Evolutionary conservation across 2,113 vertebrate species (phyloP).

Genomic region (Aythya baeri): DNA sequence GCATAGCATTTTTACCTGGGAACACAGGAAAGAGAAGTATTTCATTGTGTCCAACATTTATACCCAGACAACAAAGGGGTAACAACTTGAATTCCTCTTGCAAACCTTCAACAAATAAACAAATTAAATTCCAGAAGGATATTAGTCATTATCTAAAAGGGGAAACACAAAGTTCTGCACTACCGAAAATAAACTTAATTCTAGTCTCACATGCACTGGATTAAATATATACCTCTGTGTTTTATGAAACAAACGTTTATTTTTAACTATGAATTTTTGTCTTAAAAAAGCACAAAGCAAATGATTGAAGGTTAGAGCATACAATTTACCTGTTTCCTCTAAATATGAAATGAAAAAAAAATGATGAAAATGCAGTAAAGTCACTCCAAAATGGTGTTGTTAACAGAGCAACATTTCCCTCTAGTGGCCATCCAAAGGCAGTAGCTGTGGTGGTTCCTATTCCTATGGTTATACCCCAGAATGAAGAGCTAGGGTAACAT

Average conservation of each 20-base stretch:
- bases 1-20: neutral
- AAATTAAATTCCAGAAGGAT: neutral
- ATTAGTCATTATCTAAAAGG: neutral
- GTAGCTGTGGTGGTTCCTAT: too few relatives aligned
- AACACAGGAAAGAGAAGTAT: neutral
- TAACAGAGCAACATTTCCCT: slow-evolving; percentile 79
- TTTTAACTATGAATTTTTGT: neutral
- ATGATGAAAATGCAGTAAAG: neutral
- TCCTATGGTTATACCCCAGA: fast-evolving
- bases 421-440: slow-evolving; percentile 56
- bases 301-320: neutral
- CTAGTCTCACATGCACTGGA: neutral
- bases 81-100: neutral
- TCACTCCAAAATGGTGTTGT: fast-evolving
- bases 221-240: neutral
- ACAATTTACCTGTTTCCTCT: neutral
- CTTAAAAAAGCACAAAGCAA: neutral
- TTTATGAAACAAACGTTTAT: neutral
- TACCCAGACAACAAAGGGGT: neutral
- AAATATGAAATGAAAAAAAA: neutral
- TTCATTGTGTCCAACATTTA: neutral
- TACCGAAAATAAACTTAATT: neutral
- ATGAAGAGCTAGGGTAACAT: neutral
- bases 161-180: neutral
- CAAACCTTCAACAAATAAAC: neutral